A percentile compares a stretch with the other conserved stretches of the same genome.
phyloP scores from a whole-genome alignment of 92 coral and sea anemone genomes.

The Meandrina meandrites region DNA sequence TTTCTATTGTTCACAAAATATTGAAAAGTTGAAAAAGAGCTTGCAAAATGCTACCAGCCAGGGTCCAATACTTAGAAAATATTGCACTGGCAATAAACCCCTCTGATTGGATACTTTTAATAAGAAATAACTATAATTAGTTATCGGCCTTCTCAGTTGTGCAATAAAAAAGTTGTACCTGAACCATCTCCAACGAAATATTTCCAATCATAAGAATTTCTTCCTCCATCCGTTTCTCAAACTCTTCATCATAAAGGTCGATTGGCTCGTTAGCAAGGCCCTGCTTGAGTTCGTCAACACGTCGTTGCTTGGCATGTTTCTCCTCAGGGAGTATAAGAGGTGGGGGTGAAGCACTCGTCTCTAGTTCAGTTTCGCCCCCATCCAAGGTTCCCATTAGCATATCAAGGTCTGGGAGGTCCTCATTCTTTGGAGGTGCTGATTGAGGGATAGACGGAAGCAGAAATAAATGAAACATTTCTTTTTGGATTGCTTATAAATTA shows the following conservation, averaged over 20 bases:
- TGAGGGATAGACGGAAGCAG: background rate
- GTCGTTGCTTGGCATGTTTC: slow-evolving; percentile 75
- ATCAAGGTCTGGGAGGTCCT: slow-evolving; percentile 87
- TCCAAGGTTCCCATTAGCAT: slow-evolving; percentile 91
- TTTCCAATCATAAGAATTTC: slow-evolving; percentile 97
- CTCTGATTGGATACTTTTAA: too few species aligned
- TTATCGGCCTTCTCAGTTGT: too few species aligned
- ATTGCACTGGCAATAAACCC: too few species aligned
- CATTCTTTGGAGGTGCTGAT: slow-evolving; percentile 78
- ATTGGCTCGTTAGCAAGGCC: slow-evolving; percentile 90
- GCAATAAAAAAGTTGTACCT: slow-evolving; percentile 54
- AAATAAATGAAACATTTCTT: too few species aligned
- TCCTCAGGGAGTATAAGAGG: slow-evolving; percentile 85
- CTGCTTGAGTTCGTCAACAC: slow-evolving; percentile 84
- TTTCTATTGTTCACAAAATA: too few species aligned
- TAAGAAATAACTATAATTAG: too few species aligned
- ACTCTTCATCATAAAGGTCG: slow-evolving; percentile 80
- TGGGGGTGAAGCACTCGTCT: slow-evolving; percentile 80
- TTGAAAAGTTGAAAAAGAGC: too few species aligned
- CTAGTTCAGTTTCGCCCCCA: slow-evolving; percentile 84
- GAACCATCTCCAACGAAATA: slow-evolving; percentile 95
- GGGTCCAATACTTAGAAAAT: too few species aligned
- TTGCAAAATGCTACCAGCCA: too few species aligned
- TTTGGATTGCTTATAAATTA: too few species aligned
- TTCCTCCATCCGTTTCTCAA: slow-evolving; percentile 93